Conservation (phyloP, 2,888 invertebrate species). For the Odontomyia ornata region DNA sequence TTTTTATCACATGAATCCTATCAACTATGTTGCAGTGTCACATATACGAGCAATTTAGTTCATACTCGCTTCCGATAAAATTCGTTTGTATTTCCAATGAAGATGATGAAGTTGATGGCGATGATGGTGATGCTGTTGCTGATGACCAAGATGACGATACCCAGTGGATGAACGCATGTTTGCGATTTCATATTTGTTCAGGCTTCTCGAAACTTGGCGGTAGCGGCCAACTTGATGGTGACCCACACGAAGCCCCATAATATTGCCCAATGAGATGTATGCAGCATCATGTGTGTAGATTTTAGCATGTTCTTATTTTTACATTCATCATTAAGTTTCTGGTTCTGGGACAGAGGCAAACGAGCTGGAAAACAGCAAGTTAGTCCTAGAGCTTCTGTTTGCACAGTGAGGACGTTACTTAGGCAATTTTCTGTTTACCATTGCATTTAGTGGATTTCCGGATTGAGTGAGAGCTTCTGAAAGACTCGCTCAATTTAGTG, state of each 20-base stretch:
- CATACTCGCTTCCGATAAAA: too few species aligned
- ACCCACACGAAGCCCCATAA: conserved; percentile 8
- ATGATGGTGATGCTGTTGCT: background rate
- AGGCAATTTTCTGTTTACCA: conserved; percentile 41
- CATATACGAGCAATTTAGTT: too few species aligned
- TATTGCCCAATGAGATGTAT: conserved; percentile 6
- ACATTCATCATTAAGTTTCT: background rate
- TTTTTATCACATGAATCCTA: too few species aligned
- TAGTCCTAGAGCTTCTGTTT: background rate
- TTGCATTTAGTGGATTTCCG: conserved; percentile 40
- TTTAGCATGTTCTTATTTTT: conserved; percentile 29
- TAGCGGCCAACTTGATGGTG: conserved; percentile 13
- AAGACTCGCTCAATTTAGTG: conserved; percentile 34
- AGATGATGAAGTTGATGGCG: background rate
- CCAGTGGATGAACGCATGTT: conserved; percentile 45
- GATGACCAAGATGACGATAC: conserved; percentile 29
- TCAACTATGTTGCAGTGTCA: too few species aligned
- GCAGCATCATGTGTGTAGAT: conserved; percentile 13
- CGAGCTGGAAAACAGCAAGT: background rate
- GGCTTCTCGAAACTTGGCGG: conserved; percentile 45
- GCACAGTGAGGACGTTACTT: conserved; percentile 27
- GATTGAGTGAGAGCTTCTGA: conserved; percentile 40
- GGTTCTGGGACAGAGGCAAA: too few species aligned
- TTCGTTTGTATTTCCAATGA: too few species aligned
- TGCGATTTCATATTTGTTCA: conserved; percentile 44